Base-by-base conservation (phyloP, 30 jellyfish, hydroid and myxozoan genomes). In the Hydractinia symbiolongicarpus region DNA sequence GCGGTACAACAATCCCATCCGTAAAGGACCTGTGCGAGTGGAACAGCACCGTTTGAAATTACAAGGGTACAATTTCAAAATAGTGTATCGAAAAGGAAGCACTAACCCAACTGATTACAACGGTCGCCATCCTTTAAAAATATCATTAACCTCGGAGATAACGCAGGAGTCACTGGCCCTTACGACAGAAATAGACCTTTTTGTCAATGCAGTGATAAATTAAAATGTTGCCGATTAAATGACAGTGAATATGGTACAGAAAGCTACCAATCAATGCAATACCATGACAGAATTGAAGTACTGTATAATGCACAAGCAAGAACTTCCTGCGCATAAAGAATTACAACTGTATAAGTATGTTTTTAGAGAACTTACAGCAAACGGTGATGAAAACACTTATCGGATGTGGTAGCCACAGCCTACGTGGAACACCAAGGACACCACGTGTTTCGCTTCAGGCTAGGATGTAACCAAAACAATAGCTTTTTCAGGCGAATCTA, bases 11-110 rank as follows among this genome's bases (percentile, higher is more conserved):
- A 54, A 55, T 62, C 56, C 54, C 78, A 11, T 4, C 55, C 54
- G 30, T 53, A 55, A 60, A 76, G 79, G 79, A 40, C 84, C 84
- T n/a, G 79, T 51, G 30, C 77, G 84, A 14, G 78, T 76, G 20
- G 58, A 51, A 11, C 54, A 62, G 81, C 84, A 76, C 54, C 3
- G 84, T 16, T 60, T 76, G 21, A 76, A 40, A 62, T 17, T 55
- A 62, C 84, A 76, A 76, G 84, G 84, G 15, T 73, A 17, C 52
- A 51, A 73, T 74, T 73, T 17, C 82, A 17, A 21, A 17, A 51
- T 73, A 76, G 53, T 40, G 50, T 40, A 14, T 62, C 15, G 82
- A 30, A 30, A 30, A 30, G 44, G 44, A 30, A 30, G 44, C 44
- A 30, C 44, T 30, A 30, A 30, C 44, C 82, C 82, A 6, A 5